A percentile compares a stretch with the other conserved stretches of the same genome.
Evolutionary conservation across 2,888 invertebrate genomes (phyloP).

Genomic region (Pseudococcus longispinus): DNA sequence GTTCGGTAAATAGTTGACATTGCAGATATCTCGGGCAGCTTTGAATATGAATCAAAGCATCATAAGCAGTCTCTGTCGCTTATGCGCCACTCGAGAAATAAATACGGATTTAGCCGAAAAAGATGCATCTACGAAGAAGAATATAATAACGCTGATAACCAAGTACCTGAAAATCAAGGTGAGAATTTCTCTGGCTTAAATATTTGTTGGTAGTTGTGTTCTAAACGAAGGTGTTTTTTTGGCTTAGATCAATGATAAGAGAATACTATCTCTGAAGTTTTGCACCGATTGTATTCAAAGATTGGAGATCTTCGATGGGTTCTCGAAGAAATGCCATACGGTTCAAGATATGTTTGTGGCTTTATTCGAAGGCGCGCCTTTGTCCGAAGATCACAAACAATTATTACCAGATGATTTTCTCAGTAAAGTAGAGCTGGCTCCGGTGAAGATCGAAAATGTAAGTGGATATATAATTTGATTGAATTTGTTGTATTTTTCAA

Average conservation of each 20-base stretch:
- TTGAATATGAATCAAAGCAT: conserved; percentile 38
- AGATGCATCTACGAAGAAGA: conserved; percentile 19
- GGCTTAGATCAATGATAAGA: conserved; percentile 45
- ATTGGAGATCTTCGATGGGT: conserved; percentile 58
- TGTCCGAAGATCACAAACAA: conserved; percentile 27
- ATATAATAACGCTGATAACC: background rate
- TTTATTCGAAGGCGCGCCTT: conserved; percentile 27
- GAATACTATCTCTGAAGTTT: conserved; percentile 57
- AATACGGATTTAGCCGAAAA: conserved; percentile 10
- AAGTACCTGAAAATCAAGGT: conserved; percentile 50
- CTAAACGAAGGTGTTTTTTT: background rate
- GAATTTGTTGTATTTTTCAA: background rate
- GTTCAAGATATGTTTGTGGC: conserved; percentile 58
- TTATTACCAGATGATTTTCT: conserved; percentile 4
- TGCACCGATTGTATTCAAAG: conserved; percentile 58
- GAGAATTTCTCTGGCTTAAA: background rate
- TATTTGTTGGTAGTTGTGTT: background rate
- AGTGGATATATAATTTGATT: background rate
- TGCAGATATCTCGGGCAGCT: background rate
- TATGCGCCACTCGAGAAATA: conserved; percentile 42
- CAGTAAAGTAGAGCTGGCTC: background rate
- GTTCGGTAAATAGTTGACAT: background rate
- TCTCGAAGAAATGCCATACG: conserved; percentile 58
- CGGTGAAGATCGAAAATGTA: background rate
- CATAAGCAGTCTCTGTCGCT: conserved; percentile 47